These are phyloP conservation scores for Corythaeola cristata DNA, from an alignment of 2,113 vertebrate genomes.

Conservation along the genomic window DNA sequence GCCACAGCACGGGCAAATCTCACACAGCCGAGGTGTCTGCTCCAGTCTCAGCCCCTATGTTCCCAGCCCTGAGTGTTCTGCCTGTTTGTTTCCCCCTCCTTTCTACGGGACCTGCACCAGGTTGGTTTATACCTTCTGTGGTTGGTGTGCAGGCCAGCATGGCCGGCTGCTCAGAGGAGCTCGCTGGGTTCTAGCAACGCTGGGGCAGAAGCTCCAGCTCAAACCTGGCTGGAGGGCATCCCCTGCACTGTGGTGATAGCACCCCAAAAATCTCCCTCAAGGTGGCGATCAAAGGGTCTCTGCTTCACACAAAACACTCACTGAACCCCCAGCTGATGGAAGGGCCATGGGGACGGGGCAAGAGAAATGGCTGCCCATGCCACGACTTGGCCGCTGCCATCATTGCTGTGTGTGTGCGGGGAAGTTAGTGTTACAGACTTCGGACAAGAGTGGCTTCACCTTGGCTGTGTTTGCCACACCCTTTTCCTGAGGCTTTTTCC, in stretches of 20 bases:
- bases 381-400: background rate
- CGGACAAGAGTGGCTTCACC: background rate
- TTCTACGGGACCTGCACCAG: background rate
- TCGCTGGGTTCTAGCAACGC: background rate
- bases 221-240: background rate
- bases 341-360: background rate
- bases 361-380: background rate
- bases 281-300: background rate
- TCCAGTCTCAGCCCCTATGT: background rate
- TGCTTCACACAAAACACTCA: background rate
- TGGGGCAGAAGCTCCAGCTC: background rate
- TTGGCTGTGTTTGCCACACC: background rate
- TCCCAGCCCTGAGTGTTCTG: background rate
- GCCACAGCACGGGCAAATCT: background rate
- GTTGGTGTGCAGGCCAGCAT: background rate
- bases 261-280: background rate
- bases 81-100: background rate
- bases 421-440: rapidly evolving
- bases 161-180: background rate
- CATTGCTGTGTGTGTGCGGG: background rate
- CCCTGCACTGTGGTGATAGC: background rate
- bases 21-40: background rate
- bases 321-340: background rate
- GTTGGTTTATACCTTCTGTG: background rate
- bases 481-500: background rate